Evolutionary conservation across 2,113 vertebrate genomes (phyloP), one percentile per base, ranked within the genome.

Genomic region (Parus major): DNA sequence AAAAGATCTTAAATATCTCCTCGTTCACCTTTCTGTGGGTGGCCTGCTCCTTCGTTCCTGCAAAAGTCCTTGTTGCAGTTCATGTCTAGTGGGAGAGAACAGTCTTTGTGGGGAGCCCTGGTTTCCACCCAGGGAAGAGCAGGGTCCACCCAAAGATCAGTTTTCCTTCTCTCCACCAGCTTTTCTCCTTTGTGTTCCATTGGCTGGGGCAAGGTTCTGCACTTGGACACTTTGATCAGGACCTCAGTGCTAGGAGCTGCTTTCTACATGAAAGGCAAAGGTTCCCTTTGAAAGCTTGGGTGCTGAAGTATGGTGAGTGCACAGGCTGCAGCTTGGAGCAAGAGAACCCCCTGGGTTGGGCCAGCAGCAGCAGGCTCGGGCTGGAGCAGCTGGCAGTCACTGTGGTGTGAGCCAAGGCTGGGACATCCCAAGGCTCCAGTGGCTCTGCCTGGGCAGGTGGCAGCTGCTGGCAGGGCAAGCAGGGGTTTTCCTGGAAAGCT

Each of bases 301-400:
- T 12, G 21, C 56, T 47, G 55, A 61, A 68, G 31, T 69, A 16
- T 0, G 0, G 13, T 1, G 4, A 73, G 55, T 5, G 23, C 35
- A 12, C 0, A 7, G 69, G 25, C 53, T 86, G 61, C 44, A 71
- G 56, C 36, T 14, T 0, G 0, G 57, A 70, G 39, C 25, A 19
- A 35, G 50, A 29, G 3, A 23, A 35, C 8, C 19, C 29, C 39
- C 60, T 2, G 10, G n/a, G 27, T 6, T 39, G 60, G 59, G 47
- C 42, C 31, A 10, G 57, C 63, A 82, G 60, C 31, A 25, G 55
- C 21, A 24, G 2, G 12, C 49, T 57, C 0, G 10, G 33, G 52
- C 65, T 68, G 52, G 65, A 68, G 70, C 60, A 70, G 64, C 44
- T 59, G 70, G 36, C 17, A 13, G 33, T 41, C 15, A 1, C n/a